Evolutionary conservation across 2,888 invertebrate species (phyloP), one percentile per base, ranked within the genome.

Genomic region (Podabrus alpinus): DNA sequence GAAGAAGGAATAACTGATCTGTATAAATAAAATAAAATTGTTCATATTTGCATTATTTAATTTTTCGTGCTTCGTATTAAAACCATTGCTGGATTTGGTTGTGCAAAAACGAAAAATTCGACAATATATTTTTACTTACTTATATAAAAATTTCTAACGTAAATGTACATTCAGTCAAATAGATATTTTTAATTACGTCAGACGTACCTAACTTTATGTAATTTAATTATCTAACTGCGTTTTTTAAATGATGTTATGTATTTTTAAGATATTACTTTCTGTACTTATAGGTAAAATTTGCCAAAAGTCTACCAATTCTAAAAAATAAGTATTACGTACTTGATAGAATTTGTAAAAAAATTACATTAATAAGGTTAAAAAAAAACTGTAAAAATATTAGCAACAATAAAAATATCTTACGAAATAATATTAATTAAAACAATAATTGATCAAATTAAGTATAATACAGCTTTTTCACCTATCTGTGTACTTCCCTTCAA

Each of bases 1-100:
- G 66, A 83, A 83, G 75, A 81, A 80, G 25, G 78, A 80, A 77
- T 77, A 77, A 77, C 68, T 69, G 66, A 25, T 66, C 61, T 60
- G 66, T 69, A 72, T 59, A 29, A 66, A 59, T 21, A 64, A 69
- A 70, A 19, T 68, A 59, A 15, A 71, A 62, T 45, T 15, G 62
- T 67, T 17, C 21, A 64, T 17, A 45, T 66, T 72, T 69, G 64
- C 66, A 59, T 69, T 72, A 66, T 69, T 75, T 71, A 59, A 64
- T 64, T 64, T 60, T 59, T 71, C 16, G 19, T 69, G 68, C 45
- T 75, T 59, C 72, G 61, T 62, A 62, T 61, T 72, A 68, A 69
- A 72, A 62, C 61, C 69, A 45, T n/a, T 45, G 45, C 66, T 72
- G 19, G 70, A 69, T 72, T 75, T 75, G 75, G 72, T 72, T 72